These are phyloP conservation scores for Istiophorus platypterus DNA, from an alignment of 2,113 vertebrate genomes.

Conservation along the genomic window DNA sequence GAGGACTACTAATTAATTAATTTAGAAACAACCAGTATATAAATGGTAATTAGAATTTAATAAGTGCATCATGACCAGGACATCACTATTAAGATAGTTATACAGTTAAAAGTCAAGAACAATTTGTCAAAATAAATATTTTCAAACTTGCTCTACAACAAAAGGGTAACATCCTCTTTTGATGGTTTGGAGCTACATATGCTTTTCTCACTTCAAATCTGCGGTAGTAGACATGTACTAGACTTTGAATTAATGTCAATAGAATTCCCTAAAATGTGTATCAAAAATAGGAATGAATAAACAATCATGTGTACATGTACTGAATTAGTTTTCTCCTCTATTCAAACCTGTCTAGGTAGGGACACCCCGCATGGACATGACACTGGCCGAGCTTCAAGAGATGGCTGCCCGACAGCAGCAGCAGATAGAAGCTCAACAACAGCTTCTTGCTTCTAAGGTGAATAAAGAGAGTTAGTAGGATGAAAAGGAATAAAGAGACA, in stretches of 20 bases:
- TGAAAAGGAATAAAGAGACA: conserved; percentile 33
- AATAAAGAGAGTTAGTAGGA: conserved; percentile 33
- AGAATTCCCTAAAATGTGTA: background rate
- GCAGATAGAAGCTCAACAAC: conserved; percentile 95
- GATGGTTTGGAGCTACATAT: background rate
- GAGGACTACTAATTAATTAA: conserved; percentile 31
- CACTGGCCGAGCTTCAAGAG: conserved; percentile 94
- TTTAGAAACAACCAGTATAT: conserved; percentile 15
- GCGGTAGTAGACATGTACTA: background rate
- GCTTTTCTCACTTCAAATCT: conserved; percentile 7
- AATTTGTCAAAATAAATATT: background rate
- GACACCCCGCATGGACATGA: conserved; percentile 95
- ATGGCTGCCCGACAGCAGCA: conserved; percentile 98
- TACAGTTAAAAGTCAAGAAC: background rate
- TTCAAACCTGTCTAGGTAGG: conserved; percentile 81
- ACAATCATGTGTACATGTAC: background rate
- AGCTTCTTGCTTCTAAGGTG: conserved; percentile 95
- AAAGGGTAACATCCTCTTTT: background rate
- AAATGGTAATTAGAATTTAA: conserved; percentile 35
- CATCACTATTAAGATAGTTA: conserved; percentile 12
- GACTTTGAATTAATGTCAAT: background rate
- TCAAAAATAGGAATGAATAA: background rate
- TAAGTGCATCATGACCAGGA: conserved; percentile 9
- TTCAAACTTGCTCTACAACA: background rate
- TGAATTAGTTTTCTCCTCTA: background rate